Percentiles rank a stretch among this genome's conserved stretches.
Conservation (phyloP, 2,888 invertebrate genomes). For the Diaprepes abbreviatus region DNA sequence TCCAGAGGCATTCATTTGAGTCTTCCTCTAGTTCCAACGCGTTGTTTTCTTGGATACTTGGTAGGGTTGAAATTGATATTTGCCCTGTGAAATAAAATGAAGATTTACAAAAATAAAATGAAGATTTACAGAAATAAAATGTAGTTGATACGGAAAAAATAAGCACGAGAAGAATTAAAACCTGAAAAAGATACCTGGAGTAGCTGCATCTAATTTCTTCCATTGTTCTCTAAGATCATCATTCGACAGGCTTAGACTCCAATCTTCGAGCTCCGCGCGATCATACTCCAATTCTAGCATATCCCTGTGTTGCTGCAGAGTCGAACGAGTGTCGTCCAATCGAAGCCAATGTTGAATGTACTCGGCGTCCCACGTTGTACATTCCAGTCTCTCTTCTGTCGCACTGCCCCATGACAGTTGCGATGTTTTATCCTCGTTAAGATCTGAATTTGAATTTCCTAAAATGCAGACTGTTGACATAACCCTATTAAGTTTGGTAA, state of each 20-base stretch:
- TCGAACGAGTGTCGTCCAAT: conserved; percentile 79
- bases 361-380: conserved; percentile 78
- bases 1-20: conserved; percentile 81
- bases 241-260: conserved; percentile 81
- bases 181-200: conserved; percentile 39
- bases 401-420: conserved; percentile 73
- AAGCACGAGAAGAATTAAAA: no score
- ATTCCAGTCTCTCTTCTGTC: conserved; percentile 72
- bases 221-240: conserved; percentile 74
- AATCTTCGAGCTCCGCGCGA: conserved; percentile 82
- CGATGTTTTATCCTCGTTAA: conserved; percentile 62
- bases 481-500: conserved; percentile 34
- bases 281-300: conserved; percentile 81
- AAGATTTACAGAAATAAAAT: neutral
- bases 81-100: conserved; percentile 64
- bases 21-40: conserved; percentile 81
- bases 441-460: conserved; percentile 61
- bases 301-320: conserved; percentile 77
- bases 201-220: conserved; percentile 58
- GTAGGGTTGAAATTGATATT: conserved; percentile 76
- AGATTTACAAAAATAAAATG: neutral
- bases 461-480: conserved; percentile 49
- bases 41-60: conserved; percentile 82
- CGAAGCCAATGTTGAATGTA: conserved; percentile 84
- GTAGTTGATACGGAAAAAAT: no score